These are phyloP conservation scores for Maniola jurtina DNA, from an alignment of 1,140 invertebrate genomes.

Conservation along the genomic window DNA sequence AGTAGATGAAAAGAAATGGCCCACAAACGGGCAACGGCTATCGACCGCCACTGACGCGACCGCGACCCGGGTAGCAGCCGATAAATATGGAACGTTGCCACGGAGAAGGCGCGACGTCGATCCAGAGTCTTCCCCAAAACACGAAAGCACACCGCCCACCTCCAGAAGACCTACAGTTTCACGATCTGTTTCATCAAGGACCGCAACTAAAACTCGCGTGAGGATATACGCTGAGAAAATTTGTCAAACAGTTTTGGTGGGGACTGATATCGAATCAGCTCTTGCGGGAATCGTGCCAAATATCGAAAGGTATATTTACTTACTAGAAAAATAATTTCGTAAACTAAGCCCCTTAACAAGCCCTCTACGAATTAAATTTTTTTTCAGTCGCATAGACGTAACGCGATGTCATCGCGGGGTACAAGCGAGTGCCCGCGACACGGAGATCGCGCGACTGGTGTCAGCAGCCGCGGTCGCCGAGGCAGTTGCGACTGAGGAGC, in stretches of 20 bases:
- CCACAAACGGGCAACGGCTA: conserved; percentile 66
- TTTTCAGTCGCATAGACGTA: conserved; percentile 53
- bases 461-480: conserved; percentile 77
- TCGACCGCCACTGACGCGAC: conserved; percentile 58
- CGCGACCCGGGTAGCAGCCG: conserved; percentile 80
- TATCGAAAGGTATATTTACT: conserved; percentile 58
- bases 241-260: conserved; percentile 86
- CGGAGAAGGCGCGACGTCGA: conserved; percentile 82
- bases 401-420: conserved; percentile 76
- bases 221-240: conserved; percentile 89
- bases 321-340: neutral
- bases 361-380: neutral
- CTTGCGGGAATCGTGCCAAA: conserved; percentile 81
- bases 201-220: conserved; percentile 77
- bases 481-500: conserved; percentile 55
- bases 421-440: conserved; percentile 84
- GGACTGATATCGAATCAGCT: conserved; percentile 84
- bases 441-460: conserved; percentile 81
- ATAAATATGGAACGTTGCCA: conserved; percentile 87
- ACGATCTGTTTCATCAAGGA: conserved; percentile 79
- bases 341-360: neutral
- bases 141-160: conserved; percentile 66
- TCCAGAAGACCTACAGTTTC: conserved; percentile 68
- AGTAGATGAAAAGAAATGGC: conserved; percentile 85
- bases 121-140: conserved; percentile 75